Base-by-base conservation (phyloP, 2,888 invertebrate species). In the Pyrgus malvae region DNA sequence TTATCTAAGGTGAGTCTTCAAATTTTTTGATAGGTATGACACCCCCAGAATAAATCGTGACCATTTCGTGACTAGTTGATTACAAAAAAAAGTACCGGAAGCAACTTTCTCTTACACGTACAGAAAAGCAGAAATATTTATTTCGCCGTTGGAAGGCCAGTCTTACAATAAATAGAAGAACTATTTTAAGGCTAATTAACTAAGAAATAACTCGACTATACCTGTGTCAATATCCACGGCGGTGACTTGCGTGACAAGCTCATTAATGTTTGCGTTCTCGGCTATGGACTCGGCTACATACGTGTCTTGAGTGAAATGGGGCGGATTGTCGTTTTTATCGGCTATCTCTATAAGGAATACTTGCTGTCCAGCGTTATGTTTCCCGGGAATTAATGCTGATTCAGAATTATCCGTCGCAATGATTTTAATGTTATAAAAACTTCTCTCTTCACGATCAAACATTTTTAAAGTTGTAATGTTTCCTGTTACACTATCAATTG, bases 301-400 rank as follows among this genome's bases (percentile, higher is more conserved):
- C 4, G 93, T 91, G 0, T 91, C 82, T 71, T 95, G 92, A n/a
- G 94, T 94, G 76, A 99, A 99, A 67, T 93, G 93, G 0, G 99
- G 99, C 14, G 94, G 93, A 80, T 99, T 99, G 80, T 99, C 99
- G 79, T 99, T 99, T 75, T 96, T 96, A 83, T 99, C 99, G 16
- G 96, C 97, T 37, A 99, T 98, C 72, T 95, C 95, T 68, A 99
- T 97, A 64, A 95, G 92, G 74, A 98, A 97, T 48, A 95, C 95
- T 81, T 97, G 96, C 66, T 94, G 93, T 1, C 92, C 93, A 76
- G 87, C 92, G 79, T 97, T 97, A 48, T 94, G 96, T 69, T 94
- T 88, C 0, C 89, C 90, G 25, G 87, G 85, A 60, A 83, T 85
- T 31, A 95, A 80, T 23, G 95, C 95, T 8, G 98, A 98, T 2